Evolutionary conservation across 1,140 invertebrate species (phyloP), one percentile per base, ranked within the genome.

Genomic region (Scaptomyza pallida): DNA sequence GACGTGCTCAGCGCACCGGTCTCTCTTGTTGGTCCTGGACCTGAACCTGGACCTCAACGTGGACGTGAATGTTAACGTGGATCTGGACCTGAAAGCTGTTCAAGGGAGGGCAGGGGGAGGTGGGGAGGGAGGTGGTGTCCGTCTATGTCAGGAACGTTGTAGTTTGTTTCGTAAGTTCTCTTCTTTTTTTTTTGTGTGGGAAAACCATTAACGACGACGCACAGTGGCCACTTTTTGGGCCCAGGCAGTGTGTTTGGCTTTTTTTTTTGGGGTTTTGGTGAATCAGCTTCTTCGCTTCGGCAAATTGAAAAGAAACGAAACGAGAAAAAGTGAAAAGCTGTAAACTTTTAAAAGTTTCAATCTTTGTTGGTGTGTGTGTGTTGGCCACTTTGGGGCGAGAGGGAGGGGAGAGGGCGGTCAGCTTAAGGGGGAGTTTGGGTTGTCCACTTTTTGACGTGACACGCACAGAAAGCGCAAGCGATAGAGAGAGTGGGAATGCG

Each of bases 311-410:
- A 85, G 70, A 50, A 75, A 50, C 15, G 48, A 50, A 65, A 13
- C 5, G 2, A 43, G 26, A 21, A 55, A 17, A 55, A 55, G 81
- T 81, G 81, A 85, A 85, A 85, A 85, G 81, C 81, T 81, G 77
- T 80, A 86, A 85, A 85, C 81, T 85, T 88, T 85, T 85, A 81
- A 85, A 86, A 85, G 81, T 85, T 85, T 80, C 73, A 83, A 82
- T 68, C 75, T 79, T 74, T 71, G 61, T 71, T 47, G 44, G 23
- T 26, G 40, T 6, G 26, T 6, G 3, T 23, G 21, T 47, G 59
- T 74, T 74, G 65, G 45, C 45, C 61, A 67, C 68, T 68, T 59
- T 45, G 59, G 64, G n/a, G n/a, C n/a, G n/a, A n/a, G n/a, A n/a
- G n/a, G n/a, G n/a, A n/a, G n/a, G n/a, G n/a, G n/a, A n/a, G n/a